Percentiles rank a stretch among this genome's conserved stretches.
These are phyloP conservation scores for Antheraea yamamai DNA, from an alignment of 2,888 invertebrate species.

Conservation along the genomic window DNA sequence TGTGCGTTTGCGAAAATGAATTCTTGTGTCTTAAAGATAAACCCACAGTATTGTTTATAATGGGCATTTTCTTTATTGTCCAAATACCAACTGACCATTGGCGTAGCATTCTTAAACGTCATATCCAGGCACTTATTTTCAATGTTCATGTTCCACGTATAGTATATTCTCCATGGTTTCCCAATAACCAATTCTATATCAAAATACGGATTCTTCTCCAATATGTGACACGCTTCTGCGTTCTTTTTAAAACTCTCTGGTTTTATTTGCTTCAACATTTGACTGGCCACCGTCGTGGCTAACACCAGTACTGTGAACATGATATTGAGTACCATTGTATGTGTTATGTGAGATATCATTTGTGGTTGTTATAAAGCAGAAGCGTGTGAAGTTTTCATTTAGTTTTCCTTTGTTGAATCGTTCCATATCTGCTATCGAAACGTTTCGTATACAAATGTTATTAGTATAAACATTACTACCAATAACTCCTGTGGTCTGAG, in stretches of 20 bases:
- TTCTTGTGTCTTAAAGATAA: neutral
- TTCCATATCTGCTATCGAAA: neutral
- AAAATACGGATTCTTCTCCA: slow-evolving; percentile 55
- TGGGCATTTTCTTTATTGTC: neutral
- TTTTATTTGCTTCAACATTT: slow-evolving; percentile 18
- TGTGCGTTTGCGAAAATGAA: neutral
- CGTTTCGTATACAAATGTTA: neutral
- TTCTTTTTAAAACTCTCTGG: slow-evolving; percentile 27
- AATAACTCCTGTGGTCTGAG: neutral
- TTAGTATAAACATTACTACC: neutral
- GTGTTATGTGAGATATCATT: neutral
- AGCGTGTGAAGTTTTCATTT: slow-evolving; percentile 17
- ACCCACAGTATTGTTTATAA: neutral
- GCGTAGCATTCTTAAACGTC: slow-evolving; percentile 52
- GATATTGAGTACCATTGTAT: neutral
- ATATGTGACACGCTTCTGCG: slow-evolving; percentile 41
- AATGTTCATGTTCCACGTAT: slow-evolving; percentile 60
- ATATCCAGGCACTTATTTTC: slow-evolving; percentile 57
- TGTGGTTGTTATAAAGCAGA: slow-evolving; percentile 14
- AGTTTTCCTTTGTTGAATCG: slow-evolving; percentile 11
- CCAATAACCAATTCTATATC: slow-evolving; percentile 55
- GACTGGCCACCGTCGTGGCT: neutral
- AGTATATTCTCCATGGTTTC: slow-evolving; percentile 61
- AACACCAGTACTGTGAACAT: slow-evolving; percentile 10
- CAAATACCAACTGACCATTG: slow-evolving; percentile 40